These are phyloP conservation scores for Lamproptera curius DNA, from an alignment of 2,888 invertebrate species.

Conservation along the genomic window DNA sequence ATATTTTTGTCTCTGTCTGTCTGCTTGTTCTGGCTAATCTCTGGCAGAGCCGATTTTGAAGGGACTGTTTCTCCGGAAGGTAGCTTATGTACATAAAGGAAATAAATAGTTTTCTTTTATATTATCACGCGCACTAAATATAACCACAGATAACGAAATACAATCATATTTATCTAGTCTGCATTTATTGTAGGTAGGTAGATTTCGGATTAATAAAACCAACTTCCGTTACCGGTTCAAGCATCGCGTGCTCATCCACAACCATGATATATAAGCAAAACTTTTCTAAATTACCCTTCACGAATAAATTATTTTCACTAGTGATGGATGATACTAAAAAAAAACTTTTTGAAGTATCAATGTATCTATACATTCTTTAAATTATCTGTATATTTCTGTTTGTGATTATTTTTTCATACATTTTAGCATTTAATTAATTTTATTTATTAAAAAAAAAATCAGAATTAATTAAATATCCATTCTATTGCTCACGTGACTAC, in stretches of 20 bases:
- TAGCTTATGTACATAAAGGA: no score
- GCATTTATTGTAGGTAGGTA: background rate
- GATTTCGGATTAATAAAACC: background rate
- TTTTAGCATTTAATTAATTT: no score
- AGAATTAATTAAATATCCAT: no score
- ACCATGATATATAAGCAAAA: background rate
- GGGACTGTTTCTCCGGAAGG: no score
- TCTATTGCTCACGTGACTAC: no score
- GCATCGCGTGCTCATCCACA: conserved; percentile 4
- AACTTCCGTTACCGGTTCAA: background rate
- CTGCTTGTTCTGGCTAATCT: no score
- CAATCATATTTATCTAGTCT: background rate
- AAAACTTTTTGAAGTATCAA: background rate
- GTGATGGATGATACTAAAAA: background rate
- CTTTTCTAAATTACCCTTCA: conserved; percentile 1
- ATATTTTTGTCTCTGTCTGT: background rate
- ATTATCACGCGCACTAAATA: no score
- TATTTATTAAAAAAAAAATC: no score
- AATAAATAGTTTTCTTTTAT: no score
- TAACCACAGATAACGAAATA: background rate
- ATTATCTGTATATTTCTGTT: background rate
- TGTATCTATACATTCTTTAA: background rate
- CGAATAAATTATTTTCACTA: background rate
- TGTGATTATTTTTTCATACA: background rate
- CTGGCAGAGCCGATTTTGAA: background rate